Conservation (phyloP, 2,797 vertebrate genomes). For the Rhodeus uyekii region DNA sequence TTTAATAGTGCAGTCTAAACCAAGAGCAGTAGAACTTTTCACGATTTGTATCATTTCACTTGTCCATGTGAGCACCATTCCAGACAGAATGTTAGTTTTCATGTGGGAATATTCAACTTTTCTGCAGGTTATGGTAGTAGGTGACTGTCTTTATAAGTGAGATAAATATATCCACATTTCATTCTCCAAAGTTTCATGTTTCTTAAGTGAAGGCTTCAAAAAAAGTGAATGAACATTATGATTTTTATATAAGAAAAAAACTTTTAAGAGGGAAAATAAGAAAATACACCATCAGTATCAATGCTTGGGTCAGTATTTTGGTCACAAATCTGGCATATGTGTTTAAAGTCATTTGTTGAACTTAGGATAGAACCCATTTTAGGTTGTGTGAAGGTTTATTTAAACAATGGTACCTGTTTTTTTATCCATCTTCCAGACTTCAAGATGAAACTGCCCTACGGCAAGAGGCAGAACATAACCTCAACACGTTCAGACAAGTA, state of each 20-base stretch:
- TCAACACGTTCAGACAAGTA: constrained; percentile 87
- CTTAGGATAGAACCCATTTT: neutral
- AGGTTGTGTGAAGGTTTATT: neutral
- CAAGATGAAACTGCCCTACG: constrained; percentile 84
- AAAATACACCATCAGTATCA: neutral
- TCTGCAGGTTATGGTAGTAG: neutral
- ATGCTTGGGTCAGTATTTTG: neutral
- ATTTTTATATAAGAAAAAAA: neutral
- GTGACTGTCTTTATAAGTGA: neutral
- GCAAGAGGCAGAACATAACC: constrained; percentile 84
- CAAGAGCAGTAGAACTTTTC: too few relatives aligned
- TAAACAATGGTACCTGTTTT: neutral
- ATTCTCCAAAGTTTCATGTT: too few relatives aligned
- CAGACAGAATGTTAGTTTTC: too few relatives aligned
- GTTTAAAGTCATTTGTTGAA: neutral
- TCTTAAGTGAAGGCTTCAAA: neutral
- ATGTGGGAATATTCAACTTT: neutral
- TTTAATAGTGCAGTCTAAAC: too few relatives aligned
- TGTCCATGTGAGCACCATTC: too few relatives aligned
- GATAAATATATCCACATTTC: too few relatives aligned
- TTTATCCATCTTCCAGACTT: constrained; percentile 71
- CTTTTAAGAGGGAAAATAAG: neutral
- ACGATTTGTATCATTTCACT: too few relatives aligned
- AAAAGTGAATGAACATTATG: neutral
- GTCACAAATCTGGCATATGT: neutral